A percentile compares a stretch with the other conserved stretches of the same genome.
Evolutionary conservation across 1,140 invertebrate species (phyloP).

Genomic region (Rhysida immarginata): DNA sequence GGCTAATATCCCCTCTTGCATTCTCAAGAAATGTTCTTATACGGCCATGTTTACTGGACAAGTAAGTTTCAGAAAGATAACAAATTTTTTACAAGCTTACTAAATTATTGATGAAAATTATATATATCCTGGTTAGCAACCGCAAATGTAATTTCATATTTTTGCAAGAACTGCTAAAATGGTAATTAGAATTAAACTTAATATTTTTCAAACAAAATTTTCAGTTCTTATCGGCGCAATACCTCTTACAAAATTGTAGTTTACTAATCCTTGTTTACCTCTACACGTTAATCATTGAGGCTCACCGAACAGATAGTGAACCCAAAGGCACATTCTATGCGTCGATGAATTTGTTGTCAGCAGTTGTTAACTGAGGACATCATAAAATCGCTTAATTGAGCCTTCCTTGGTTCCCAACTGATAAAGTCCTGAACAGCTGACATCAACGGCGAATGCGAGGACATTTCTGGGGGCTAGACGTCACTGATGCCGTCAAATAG

Average conservation of each 20-base stretch:
- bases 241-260: background rate
- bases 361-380: background rate
- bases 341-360: background rate
- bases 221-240: background rate
- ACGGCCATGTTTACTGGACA: too few species aligned
- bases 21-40: too few species aligned
- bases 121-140: too few species aligned
- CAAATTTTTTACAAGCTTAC: too few species aligned
- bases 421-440: background rate
- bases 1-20: too few species aligned
- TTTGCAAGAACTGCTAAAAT: background rate
- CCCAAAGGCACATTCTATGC: background rate
- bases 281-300: background rate
- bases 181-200: background rate
- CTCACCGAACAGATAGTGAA: background rate
- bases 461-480: too few species aligned
- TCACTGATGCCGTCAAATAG: too few species aligned
- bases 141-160: too few species aligned
- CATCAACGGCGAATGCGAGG: background rate
- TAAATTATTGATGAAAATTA: too few species aligned
- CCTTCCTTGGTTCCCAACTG: background rate
- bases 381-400: background rate
- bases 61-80: too few species aligned
- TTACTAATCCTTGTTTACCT: background rate
- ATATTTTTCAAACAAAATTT: background rate